phyloP scores from a whole-genome alignment of 2,113 vertebrate species.

The Baryphthengus martii region DNA sequence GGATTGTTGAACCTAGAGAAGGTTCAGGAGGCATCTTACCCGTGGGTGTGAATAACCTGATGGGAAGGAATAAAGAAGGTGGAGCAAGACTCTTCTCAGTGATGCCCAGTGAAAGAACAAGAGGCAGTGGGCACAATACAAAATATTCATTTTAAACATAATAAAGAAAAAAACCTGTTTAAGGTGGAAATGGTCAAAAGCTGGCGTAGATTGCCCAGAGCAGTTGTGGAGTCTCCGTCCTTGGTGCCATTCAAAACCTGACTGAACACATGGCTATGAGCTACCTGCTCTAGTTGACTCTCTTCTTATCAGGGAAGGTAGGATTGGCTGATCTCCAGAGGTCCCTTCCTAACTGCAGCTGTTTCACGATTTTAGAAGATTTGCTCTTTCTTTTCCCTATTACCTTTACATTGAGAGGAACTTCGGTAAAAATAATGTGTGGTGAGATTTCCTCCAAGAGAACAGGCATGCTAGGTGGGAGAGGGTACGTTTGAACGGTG shows the following conservation, averaged over 20 bases:
- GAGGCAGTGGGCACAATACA: no score
- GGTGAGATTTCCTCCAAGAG: neutral
- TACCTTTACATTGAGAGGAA: neutral
- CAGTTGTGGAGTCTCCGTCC: no score
- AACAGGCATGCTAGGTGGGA: neutral
- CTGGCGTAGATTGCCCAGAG: neutral
- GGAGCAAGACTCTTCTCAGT: neutral
- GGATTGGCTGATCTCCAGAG: neutral
- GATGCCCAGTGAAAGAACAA: neutral
- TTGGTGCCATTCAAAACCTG: neutral
- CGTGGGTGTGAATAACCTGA: neutral
- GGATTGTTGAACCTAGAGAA: neutral
- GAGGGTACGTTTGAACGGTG: neutral
- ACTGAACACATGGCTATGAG: neutral
- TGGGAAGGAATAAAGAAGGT: neutral
- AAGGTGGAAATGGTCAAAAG: no score
- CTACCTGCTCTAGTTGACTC: neutral
- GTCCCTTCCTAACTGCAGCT: neutral
- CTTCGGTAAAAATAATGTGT: neutral
- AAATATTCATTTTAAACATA: neutral
- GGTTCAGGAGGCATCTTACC: neutral
- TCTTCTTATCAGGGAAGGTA: neutral
- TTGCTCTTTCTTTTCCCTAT: neutral
- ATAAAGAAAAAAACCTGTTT: no score
- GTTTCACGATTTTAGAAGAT: neutral